Conservation (phyloP, 2,113 vertebrate species). For the Laticauda laticaudata region DNA sequence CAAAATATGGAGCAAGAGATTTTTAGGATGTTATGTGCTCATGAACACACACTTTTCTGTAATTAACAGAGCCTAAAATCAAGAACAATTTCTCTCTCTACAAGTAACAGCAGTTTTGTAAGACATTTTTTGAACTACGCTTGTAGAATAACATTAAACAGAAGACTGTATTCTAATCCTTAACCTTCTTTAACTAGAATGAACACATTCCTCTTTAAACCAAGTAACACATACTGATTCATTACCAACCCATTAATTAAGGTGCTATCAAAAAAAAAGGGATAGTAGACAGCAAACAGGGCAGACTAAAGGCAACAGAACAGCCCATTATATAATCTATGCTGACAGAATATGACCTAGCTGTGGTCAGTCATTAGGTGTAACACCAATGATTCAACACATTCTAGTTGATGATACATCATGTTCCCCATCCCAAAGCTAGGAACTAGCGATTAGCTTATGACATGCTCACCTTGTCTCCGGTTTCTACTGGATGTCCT, state of each 20-base stretch:
- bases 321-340: neutral
- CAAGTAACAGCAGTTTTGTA: neutral
- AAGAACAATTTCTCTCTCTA: neutral
- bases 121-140: neutral
- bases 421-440: neutral
- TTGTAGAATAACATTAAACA: neutral
- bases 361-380: neutral
- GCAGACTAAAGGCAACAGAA: neutral
- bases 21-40: neutral
- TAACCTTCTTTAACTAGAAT: neutral
- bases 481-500: slow-evolving; percentile 71
- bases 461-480: slow-evolving; percentile 74
- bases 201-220: neutral
- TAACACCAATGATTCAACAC: neutral
- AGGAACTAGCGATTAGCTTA: neutral
- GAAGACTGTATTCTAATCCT: neutral
- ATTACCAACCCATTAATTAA: neutral
- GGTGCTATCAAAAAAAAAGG: neutral
- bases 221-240: neutral
- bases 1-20: neutral
- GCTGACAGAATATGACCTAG: neutral
- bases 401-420: neutral
- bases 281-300: neutral
- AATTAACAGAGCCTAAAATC: neutral
- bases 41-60: neutral